phyloP scores from a whole-genome alignment of 1,140 invertebrate genomes.

The Octopus sinensis region DNA sequence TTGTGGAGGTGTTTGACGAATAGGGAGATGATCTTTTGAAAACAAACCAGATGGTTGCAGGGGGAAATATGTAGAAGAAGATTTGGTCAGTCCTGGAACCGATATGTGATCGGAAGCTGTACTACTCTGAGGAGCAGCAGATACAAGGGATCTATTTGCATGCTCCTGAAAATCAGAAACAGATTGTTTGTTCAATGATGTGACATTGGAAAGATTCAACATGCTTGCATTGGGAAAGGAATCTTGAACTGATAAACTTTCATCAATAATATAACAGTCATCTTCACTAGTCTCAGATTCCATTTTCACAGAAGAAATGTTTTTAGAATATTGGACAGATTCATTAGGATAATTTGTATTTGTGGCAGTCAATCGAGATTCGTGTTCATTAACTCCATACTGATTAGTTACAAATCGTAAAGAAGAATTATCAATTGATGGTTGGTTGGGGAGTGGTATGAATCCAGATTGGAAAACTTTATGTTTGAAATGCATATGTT shows the following conservation, averaged over 20 bases:
- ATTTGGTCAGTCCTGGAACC: neutral
- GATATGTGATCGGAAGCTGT: neutral
- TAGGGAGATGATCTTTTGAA: neutral
- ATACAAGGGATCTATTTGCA: neutral
- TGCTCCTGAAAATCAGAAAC: neutral
- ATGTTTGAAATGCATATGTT: slow-evolving; percentile 33
- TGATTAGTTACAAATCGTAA: neutral
- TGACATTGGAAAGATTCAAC: neutral
- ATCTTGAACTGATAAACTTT: too few relatives aligned
- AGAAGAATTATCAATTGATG: neutral
- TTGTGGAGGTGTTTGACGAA: neutral
- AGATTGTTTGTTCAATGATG: neutral
- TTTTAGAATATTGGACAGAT: neutral
- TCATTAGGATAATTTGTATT: neutral
- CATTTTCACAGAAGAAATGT: neutral
- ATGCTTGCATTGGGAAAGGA: neutral
- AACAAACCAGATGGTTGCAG: neutral
- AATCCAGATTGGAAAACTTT: slow-evolving; percentile 11
- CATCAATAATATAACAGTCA: slow-evolving; percentile 10
- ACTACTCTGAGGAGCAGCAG: neutral
- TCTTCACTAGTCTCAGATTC: neutral
- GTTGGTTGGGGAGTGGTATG: neutral
- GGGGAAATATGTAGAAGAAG: neutral
- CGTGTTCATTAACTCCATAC: neutral
- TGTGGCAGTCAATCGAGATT: neutral